Evolutionary conservation across 2,888 invertebrate species (phyloP).

Genomic region (Thyatira batis): DNA sequence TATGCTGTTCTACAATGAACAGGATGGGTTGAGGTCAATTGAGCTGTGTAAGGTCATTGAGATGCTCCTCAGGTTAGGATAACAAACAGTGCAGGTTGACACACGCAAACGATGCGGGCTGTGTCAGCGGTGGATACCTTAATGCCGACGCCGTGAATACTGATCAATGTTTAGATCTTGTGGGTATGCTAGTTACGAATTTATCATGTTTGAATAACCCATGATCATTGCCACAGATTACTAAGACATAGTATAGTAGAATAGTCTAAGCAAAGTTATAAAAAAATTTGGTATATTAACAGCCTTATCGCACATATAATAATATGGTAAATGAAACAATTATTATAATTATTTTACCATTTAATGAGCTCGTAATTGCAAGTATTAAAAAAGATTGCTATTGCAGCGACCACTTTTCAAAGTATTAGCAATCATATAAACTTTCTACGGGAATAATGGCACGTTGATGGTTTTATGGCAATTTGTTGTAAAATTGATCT

Average conservation of each 20-base stretch:
- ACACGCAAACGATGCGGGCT: slow-evolving; percentile 63
- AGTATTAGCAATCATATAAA: slow-evolving; percentile 1
- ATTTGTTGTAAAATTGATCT: not conserved
- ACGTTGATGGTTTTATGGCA: not conserved
- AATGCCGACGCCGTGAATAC: slow-evolving; percentile 45
- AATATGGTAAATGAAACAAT: not conserved
- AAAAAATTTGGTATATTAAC: too few species aligned
- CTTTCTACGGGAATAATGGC: slow-evolving; percentile 1
- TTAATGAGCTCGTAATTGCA: not conserved
- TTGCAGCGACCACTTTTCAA: not conserved
- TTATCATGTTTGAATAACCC: slow-evolving; percentile 31
- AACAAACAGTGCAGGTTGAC: slow-evolving; percentile 59
- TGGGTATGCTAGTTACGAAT: slow-evolving; percentile 36
- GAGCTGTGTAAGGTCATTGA: slow-evolving; percentile 43
- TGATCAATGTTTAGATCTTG: slow-evolving; percentile 41
- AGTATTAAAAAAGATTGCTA: not conserved
- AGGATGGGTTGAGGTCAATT: slow-evolving; percentile 28
- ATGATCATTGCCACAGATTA: not conserved
- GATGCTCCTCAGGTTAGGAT: slow-evolving; percentile 58
- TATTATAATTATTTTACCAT: not conserved
- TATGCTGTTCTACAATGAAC: slow-evolving; percentile 18
- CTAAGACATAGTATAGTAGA: too few species aligned
- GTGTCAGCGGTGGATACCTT: slow-evolving; percentile 48
- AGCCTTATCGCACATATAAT: not conserved
- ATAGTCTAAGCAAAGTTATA: too few species aligned